phyloP scores from a whole-genome alignment of 2,888 invertebrate species.

The Eristalis arbustorum region DNA sequence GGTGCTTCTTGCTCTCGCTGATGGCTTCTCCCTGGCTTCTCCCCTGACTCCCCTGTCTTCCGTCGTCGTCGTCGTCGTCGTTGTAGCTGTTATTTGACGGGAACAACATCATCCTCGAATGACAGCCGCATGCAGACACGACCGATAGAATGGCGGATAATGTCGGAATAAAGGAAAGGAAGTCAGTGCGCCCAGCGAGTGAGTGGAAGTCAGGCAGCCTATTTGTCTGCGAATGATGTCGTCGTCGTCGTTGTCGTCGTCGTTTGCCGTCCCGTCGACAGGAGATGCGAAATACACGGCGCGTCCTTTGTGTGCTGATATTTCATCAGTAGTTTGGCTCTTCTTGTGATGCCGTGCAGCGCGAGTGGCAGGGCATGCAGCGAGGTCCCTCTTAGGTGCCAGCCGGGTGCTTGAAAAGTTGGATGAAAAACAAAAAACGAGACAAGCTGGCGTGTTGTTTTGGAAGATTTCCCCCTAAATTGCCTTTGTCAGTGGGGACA shows the following conservation, averaged over 20 bases:
- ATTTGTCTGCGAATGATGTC: slow-evolving; percentile 10
- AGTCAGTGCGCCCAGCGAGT: not conserved
- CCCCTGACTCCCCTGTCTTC: not conserved
- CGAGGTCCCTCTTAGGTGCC: not conserved
- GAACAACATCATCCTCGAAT: slow-evolving; percentile 66
- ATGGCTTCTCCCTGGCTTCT: not conserved
- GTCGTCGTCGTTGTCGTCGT: not conserved
- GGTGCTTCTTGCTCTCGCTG: no score
- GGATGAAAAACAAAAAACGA: not conserved
- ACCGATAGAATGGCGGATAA: slow-evolving; percentile 70
- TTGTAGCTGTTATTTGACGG: slow-evolving; percentile 31
- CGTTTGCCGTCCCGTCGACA: not conserved
- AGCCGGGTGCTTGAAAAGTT: not conserved
- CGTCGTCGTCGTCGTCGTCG: not conserved
- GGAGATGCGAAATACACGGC: not conserved
- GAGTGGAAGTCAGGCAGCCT: not conserved
- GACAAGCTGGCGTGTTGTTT: not conserved
- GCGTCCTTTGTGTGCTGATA: slow-evolving; percentile 21
- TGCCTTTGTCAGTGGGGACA: not conserved
- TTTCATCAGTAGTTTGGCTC: slow-evolving; percentile 16
- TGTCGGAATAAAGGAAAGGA: slow-evolving; percentile 3
- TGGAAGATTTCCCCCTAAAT: not conserved
- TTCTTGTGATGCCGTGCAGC: not conserved
- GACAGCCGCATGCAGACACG: slow-evolving; percentile 71
- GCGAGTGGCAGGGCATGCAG: not conserved